Percentiles rank a stretch among this genome's conserved stretches.
phyloP scores from a whole-genome alignment of 2,888 invertebrate genomes.

The Drosophila tanythrix region DNA sequence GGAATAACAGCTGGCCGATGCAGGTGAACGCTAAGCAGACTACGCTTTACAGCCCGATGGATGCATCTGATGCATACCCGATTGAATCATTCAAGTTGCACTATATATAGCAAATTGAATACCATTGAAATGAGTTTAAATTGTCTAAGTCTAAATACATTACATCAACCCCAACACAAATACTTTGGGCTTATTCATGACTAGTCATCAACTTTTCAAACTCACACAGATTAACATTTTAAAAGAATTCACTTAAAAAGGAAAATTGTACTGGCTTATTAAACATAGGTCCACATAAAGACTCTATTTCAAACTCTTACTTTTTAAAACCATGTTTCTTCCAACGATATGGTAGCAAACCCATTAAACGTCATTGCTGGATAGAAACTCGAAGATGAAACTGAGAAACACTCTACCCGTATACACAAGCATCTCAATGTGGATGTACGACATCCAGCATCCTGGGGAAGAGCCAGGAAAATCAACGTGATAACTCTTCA shows the following conservation, averaged over 20 bases:
- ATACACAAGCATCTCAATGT: neutral
- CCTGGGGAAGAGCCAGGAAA: neutral
- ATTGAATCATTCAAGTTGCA: conserved; percentile 33
- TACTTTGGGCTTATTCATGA: neutral
- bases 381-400: neutral
- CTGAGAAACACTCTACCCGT: neutral
- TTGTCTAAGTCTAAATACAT: neutral
- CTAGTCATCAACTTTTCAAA: neutral
- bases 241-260: neutral
- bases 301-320: neutral
- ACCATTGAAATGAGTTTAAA: neutral
- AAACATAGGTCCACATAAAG: neutral
- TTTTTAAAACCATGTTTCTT: neutral
- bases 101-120: neutral
- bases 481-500: neutral
- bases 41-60: conserved; percentile 9
- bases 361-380: neutral
- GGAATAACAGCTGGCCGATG: conserved; percentile 66
- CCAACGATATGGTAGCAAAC: neutral
- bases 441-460: neutral
- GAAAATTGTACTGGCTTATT: neutral
- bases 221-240: neutral
- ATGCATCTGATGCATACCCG: conserved; percentile 15
- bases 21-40: conserved; percentile 51
- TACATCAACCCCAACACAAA: neutral